Conservation (phyloP, 1,140 invertebrate species). For the Ostrea edulis region DNA sequence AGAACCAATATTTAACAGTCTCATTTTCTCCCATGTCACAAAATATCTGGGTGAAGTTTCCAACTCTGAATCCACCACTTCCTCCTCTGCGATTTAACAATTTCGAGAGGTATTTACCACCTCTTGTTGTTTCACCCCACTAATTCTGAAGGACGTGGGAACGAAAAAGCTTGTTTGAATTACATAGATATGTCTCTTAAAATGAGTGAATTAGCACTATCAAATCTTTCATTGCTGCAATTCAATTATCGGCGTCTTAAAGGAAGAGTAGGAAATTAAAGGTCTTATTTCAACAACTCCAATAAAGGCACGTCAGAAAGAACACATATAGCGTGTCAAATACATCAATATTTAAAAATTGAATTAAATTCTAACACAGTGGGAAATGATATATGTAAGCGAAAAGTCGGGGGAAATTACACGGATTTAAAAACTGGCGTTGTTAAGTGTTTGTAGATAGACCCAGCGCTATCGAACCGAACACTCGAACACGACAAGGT, state of each 20-base stretch:
- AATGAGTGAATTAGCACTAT: neutral
- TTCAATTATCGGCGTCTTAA: neutral
- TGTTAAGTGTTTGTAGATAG: neutral
- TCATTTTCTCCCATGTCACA: too few species aligned
- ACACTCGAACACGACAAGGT: neutral
- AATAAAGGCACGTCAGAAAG: neutral
- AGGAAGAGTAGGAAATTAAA: neutral
- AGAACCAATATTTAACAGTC: too few species aligned
- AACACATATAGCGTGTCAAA: neutral
- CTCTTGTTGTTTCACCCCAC: too few species aligned
- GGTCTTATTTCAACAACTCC: neutral
- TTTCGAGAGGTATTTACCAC: too few species aligned
- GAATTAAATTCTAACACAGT: neutral
- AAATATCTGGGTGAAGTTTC: too few species aligned
- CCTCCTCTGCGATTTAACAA: too few species aligned
- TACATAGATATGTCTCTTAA: too few species aligned
- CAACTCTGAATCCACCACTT: too few species aligned
- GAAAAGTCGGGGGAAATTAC: neutral
- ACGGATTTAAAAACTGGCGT: slow-evolving; percentile 1
- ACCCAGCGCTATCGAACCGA: neutral
- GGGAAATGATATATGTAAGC: slow-evolving; percentile 1
- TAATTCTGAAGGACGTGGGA: too few species aligned
- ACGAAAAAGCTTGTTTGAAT: too few species aligned
- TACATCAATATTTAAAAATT: neutral
- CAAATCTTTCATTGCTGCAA: neutral